Evolutionary conservation across 2,113 vertebrate species (phyloP), one percentile per base, ranked within the genome.

Genomic region (Notarius lentiginosus): DNA sequence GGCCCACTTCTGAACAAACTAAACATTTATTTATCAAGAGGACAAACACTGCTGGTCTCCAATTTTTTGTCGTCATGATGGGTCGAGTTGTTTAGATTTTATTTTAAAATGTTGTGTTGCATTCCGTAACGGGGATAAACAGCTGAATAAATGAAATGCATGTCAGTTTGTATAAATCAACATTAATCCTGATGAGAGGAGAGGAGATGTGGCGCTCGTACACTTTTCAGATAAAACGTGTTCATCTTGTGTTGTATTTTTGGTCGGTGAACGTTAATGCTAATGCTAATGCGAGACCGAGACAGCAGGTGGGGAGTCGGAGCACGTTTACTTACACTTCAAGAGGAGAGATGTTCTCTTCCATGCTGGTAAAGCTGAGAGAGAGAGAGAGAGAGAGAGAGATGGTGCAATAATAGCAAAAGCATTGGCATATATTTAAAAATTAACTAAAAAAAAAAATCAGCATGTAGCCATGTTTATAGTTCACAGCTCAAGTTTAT

Each of bases 311-410:
- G 58, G 80, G 22, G 20, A 30, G 87, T 55, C 51, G 30, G 27
- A 0, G 84, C 75, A 89, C 2, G 55, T 76, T 63, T 95, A 98
- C 97, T 99, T 93, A 99, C 97, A 97, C 94, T 95, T 97, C 91
- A 95, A 89, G 0, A 94, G 95, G 70, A 93, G 96, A 88, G 96
- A 83, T 86, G 93, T 89, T 84, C 91, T 60, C 51, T 93, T 95
- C 96, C 96, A 96, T 47, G 88, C 88, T 89, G 91, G 92, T 90
- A 93, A 91, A 41, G 91, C 96, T 97, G 86, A 0, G 34, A 68
- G 77, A 68, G 84, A 91, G 87, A 90, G 77, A 84, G 47, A 81
- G 60, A 82, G 60, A 83, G 68, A 84, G 27, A 84, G 17, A 61
- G 27, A 70, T 41, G 41, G 4, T 41, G 41, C 41, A 41, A 41